Base-by-base conservation (phyloP, 2,113 vertebrate genomes). In the Epinephelus cyanopodus region DNA sequence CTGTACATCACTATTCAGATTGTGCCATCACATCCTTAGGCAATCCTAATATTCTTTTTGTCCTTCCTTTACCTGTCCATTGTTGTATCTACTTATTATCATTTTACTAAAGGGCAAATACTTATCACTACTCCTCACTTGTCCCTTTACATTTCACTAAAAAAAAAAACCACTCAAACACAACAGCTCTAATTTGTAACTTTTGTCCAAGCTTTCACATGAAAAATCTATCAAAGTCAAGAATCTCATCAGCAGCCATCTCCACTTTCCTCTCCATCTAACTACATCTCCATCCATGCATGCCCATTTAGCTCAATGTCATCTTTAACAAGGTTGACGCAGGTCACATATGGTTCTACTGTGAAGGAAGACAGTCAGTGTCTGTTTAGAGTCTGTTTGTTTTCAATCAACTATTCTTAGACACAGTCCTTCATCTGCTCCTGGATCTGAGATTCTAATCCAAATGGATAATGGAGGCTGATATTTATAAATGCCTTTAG, bases 401-500 rank as follows among this genome's bases (percentile, higher is more conserved):
- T 67, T 75, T 60, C 47, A 75, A 11, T 62, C 19, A 69, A 39
- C 23, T 42, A 70, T 67, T 50, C 47, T 33, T 42, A 29, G 39
- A 17, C 63, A n/a, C 52, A 74, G 58, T 42, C 54, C 12, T 61
- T 79, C 37, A 61, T 48, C 29, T 61, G 47, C 37, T 37, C 21
- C 47, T 60, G 18, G 21, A 61, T 54, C 69, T 70, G 68, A 84
- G 42, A 18, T 13, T 52, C 25, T 63, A 52, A 78, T 29, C 45
- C 21, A 62, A 71, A 0, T 10, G 8, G 33, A 27, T 66, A 53
- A 73, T 66, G n/a, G 39, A 72, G 54, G 39, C n/a, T 33, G 48
- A 25, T 72, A 29, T 76, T 85, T 70, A 81, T 39, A 81, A 74
- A 37, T 56, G 11, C 60, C 68, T 21, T 58, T 23, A 18, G 50